Percentiles rank a stretch among this genome's conserved stretches.
Evolutionary conservation across 2,113 vertebrate genomes (phyloP).

Genomic region (Sceloporus undulatus): DNA sequence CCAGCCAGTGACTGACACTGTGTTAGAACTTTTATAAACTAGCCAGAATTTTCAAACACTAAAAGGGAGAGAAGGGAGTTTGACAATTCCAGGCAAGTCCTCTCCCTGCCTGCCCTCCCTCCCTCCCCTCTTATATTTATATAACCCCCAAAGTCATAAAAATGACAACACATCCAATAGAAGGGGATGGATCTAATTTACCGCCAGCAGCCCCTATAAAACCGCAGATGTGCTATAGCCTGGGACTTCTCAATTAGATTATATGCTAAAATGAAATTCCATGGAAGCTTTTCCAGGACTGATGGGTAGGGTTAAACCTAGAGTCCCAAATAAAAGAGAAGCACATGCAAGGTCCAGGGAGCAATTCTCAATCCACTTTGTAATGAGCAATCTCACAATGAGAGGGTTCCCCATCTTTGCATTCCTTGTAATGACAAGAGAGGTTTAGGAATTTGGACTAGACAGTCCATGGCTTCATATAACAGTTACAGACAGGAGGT

Average conservation of each 20-base stretch:
- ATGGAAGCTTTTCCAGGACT: background rate
- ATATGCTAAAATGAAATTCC: slow-evolving; percentile 26
- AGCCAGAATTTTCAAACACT: slow-evolving; percentile 26
- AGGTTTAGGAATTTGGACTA: background rate
- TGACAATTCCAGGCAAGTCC: slow-evolving; percentile 16
- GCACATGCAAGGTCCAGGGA: background rate
- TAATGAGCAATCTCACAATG: background rate
- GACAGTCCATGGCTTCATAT: too few relatives aligned
- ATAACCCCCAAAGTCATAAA: slow-evolving; percentile 51
- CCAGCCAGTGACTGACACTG: slow-evolving; percentile 9
- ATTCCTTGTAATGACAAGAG: background rate
- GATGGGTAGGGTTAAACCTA: slow-evolving; percentile 8
- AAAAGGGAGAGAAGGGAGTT: slow-evolving; percentile 24
- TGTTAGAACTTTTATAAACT: slow-evolving; percentile 28
- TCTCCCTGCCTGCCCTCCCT: slow-evolving; percentile 5
- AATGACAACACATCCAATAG: slow-evolving; percentile 45
- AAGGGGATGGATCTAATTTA: slow-evolving; percentile 37
- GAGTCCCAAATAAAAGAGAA: background rate
- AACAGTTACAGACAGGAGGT: background rate
- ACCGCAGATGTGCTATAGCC: slow-evolving; percentile 30
- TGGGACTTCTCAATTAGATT: slow-evolving; percentile 14
- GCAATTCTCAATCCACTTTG: background rate
- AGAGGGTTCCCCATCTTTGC: too few relatives aligned
- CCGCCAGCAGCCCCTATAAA: slow-evolving; percentile 41
- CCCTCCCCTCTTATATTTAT: slow-evolving; percentile 39